Evolutionary conservation across 1,140 invertebrate species (phyloP), one percentile per base, ranked within the genome.

Genomic region (Bathynomus jamesi): DNA sequence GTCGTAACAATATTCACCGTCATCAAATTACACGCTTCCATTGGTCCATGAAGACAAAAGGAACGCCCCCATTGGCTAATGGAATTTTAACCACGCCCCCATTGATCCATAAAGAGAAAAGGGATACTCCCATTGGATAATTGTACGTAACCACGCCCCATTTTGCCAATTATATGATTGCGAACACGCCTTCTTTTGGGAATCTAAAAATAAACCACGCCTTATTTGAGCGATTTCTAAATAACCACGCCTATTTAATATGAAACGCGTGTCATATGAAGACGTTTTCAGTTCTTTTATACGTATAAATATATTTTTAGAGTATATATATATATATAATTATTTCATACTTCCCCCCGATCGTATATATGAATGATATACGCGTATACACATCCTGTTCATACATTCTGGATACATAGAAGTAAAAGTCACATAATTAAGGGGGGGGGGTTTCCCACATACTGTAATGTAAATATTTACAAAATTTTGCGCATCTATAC

Each of bases 1-100:
- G 76, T 77, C 76, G 76, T 77, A 77, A 77, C 76, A 77, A 77
- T 77, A 77, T 77, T 77, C 76, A 77, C 72, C 70, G 72, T 77
- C 76, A 77, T 77, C 76, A 74, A 77, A 77, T 77, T 74, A 77
- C 70, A 73, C 76, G 76, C 76, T 74, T 77, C 76, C 76, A 77
- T 77, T 77, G 76, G 76, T 74, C 70, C 72, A 72, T 77, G 72
- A 77, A 77, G 71, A 53, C 63, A 65, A 70, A 72, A 73, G 76
- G 69, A 69, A 66, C 65, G 70, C 70, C 67, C 76, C 69, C 64
- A 77, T 77, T 77, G 76, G 76, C 40, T 53, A 53, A 53, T 53
- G 40, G 40, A 53, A 53, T 53, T 53, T 3, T 53, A 53, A 5
- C 40, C 5, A 53, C 40, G 40, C 40, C 40, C 21, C 13, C 5